Conservation (phyloP, 53 echinoderm and acorn worm genomes). For the Mesocentrotus franciscanus region DNA sequence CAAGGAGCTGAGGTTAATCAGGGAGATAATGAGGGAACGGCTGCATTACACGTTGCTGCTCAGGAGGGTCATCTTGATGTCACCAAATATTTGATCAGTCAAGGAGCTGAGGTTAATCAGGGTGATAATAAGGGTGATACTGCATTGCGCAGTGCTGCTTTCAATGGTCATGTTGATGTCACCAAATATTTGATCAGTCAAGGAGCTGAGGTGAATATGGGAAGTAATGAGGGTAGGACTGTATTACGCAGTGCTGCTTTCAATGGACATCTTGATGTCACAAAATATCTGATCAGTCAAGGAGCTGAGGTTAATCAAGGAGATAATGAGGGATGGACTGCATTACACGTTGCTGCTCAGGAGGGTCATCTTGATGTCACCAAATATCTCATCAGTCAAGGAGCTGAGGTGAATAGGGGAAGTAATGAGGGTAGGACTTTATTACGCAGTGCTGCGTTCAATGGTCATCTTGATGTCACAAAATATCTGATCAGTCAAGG, state of each 20-base stretch:
- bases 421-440: too few relatives aligned
- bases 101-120: too few relatives aligned
- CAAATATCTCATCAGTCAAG: not conserved
- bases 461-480: not conserved
- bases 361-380: not conserved
- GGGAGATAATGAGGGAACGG: too few relatives aligned
- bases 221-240: not conserved
- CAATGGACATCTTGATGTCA: not conserved
- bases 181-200: not conserved
- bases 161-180: not conserved
- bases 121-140: too few relatives aligned
- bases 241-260: not conserved
- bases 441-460: too few relatives aligned
- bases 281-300: not conserved
- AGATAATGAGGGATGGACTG: not conserved
- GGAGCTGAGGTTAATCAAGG: not conserved
- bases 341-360: not conserved
- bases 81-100: too few relatives aligned
- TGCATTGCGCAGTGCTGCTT: too few relatives aligned
- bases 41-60: too few relatives aligned
- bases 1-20: too few relatives aligned
- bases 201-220: not conserved
- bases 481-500: conserved; percentile 5
- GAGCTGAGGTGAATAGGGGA: not conserved
- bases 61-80: too few relatives aligned